Evolutionary conservation across 2,797 vertebrate genomes (phyloP), one percentile per base, ranked within the genome.

Genomic region (Sebastes ruberrimus): DNA sequence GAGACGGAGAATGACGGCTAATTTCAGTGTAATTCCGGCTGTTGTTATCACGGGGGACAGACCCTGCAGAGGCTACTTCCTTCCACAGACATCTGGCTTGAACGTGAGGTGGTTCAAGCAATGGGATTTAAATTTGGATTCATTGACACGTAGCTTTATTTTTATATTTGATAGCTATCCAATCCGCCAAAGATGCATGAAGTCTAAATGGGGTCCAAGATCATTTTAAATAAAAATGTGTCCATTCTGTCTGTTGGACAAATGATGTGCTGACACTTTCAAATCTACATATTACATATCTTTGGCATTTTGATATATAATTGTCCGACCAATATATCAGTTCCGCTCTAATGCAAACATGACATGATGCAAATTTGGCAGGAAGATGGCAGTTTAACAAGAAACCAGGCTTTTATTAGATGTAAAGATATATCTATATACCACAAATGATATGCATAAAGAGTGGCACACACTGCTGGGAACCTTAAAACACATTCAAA

Each of bases 401-500:
- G 0, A 38, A 25, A 62, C 56, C 7, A 22, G 1, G 23, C 22
- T 10, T 20, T 52, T 10, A 46, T 67, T 42, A 60, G 30, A 30
- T 20, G 3, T n/a, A 32, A 60, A 68, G 63, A 80, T 46, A 14
- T 5, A 49, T 46, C 14, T n/a, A 28, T 25, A 25, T 33, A n/a
- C 18, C 2, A 18, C 13, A 69, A 30, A 11, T 63, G 9, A 62
- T 78, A 35, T 74, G 42, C 61, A 77, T 80, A 55, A 52, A 63
- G 18, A 69, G 33, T 16, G 4, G 28, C 22, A 1, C 1, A 35
- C 3, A 32, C 38, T 61, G 32, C n/a, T 59, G 32, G 57, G 6
- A 64, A 49, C 25, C 66, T 42, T 65, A 32, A 86, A 89, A 80
- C 68, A 86, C 74, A 81, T 71, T 78, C 66, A 82, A 82, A 88